These are phyloP conservation scores for Taenaris catops DNA, from an alignment of 2,888 invertebrate genomes.

Conservation along the genomic window DNA sequence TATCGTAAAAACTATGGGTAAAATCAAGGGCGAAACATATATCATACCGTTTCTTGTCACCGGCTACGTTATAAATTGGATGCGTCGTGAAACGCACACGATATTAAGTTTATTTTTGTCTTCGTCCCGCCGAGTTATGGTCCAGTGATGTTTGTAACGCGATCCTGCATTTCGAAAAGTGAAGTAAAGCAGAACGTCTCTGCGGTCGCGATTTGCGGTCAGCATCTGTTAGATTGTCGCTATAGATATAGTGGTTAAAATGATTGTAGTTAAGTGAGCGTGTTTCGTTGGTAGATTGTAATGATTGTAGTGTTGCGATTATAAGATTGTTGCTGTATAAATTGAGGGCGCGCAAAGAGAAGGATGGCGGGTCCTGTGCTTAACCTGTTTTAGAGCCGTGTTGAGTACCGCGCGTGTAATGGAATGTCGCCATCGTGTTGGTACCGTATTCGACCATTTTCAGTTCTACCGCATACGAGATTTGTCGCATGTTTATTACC, in stretches of 20 bases:
- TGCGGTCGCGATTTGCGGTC: conserved; percentile 63
- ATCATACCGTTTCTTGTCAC: conserved; percentile 48
- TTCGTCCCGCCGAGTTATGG: conserved; percentile 76
- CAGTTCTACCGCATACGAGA: conserved; percentile 50
- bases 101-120: conserved; percentile 80
- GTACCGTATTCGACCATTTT: conserved; percentile 66
- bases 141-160: conserved; percentile 76
- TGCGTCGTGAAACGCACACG: conserved; percentile 76
- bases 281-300: conserved; percentile 39
- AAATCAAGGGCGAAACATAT: conserved; percentile 29
- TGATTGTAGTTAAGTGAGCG: conserved; percentile 29
- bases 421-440: conserved; percentile 70
- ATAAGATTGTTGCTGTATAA: conserved; percentile 23
- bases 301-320: conserved; percentile 22
- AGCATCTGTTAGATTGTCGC: conserved; percentile 64
- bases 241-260: conserved; percentile 64
- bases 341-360: conserved; percentile 50
- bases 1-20: conserved; percentile 47
- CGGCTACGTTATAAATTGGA: conserved; percentile 65
- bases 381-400: conserved; percentile 70
- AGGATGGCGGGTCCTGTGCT: conserved; percentile 48
- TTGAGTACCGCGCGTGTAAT: conserved; percentile 61
- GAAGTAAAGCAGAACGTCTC: conserved; percentile 65
- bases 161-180: conserved; percentile 71
- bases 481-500: conserved; percentile 64